Percentiles rank a stretch among this genome's conserved stretches.
Evolutionary conservation across 2,888 invertebrate genomes (phyloP).

Genomic region (Papilio gigon): DNA sequence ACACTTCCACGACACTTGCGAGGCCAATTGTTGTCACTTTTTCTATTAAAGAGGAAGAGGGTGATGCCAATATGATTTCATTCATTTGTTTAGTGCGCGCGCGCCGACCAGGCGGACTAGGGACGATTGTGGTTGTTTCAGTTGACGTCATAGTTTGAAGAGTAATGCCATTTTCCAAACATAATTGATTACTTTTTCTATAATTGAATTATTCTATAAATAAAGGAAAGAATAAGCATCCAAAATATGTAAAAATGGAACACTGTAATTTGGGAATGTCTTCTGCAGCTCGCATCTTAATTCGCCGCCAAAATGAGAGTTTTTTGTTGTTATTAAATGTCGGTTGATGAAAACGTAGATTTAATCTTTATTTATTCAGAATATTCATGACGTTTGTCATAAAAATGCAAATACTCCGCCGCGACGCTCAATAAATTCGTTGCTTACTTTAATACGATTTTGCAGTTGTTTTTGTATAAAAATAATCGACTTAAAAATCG

Average conservation of each 20-base stretch:
- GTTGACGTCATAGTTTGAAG: too few relatives aligned
- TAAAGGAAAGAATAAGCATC: background rate
- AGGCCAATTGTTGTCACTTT: background rate
- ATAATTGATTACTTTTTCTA: too few relatives aligned
- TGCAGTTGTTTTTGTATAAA: background rate
- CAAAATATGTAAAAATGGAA: background rate
- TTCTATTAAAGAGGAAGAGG: background rate
- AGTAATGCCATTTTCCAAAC: too few relatives aligned
- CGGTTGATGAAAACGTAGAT: slow-evolving; percentile 22
- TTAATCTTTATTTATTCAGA: slow-evolving; percentile 29
- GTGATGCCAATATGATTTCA: too few relatives aligned
- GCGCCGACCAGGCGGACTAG: too few relatives aligned
- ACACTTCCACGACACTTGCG: too few relatives aligned
- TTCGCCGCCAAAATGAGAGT: background rate
- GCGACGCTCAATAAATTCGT: slow-evolving; percentile 15
- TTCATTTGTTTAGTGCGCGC: too few relatives aligned
- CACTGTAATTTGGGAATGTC: background rate
- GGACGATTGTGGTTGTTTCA: too few relatives aligned
- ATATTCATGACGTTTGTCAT: slow-evolving; percentile 26
- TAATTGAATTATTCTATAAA: too few relatives aligned
- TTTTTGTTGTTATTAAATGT: slow-evolving; percentile 22
- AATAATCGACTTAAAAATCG: too few relatives aligned
- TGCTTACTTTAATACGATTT: background rate
- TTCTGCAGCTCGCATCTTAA: background rate
- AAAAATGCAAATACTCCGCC: slow-evolving; percentile 21